Base-by-base conservation (phyloP, 2,888 invertebrate genomes). In the Malachius bipustulatus region DNA sequence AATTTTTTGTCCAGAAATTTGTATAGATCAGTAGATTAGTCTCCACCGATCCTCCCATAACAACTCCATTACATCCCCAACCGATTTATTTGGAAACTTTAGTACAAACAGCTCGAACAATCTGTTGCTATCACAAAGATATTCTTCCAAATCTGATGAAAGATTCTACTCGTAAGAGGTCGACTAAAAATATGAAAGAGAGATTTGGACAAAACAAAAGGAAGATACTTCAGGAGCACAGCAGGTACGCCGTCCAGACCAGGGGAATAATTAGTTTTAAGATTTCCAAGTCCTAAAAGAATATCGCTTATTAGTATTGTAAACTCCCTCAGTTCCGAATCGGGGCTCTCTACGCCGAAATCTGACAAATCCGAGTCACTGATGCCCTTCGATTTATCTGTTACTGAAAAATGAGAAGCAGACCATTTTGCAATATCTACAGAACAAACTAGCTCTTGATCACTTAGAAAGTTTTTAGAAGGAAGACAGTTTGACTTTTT, bases 181-280 rank as follows among this genome's bases (percentile, higher is more conserved):
- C 10, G 11, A 31, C 16, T 31, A 9, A 31, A 31, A 11, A 31
- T 3, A 14, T 15, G 14, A 9, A 15, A 4, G 8, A 31, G 14
- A 13, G 31, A 16, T 16, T 15, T 4, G n/a, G 14, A 11, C 3
- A 28, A 11, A 14, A 16, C 16, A 13, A 11, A 13, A 10, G 31
- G 15, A 14, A 14, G 16, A 2, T 15, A 11, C 4, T n/a, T 31
- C 8, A 31, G n/a, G 6, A 31, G 2, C 14, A 31, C 16, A 8
- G 13, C 14, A 9, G 31, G 31, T 9, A 14, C 15, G 2, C 14
- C 31, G 16, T 31, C 31, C 15, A 16, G 14, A 31, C 15, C 14
- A 15, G 31, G n/a, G n/a, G n/a, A n/a, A n/a, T n/a, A n/a, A n/a
- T n/a, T n/a, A n/a, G n/a, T n/a, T n/a, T n/a, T n/a, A n/a, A n/a